Evolutionary conservation across 2,113 vertebrate genomes (phyloP).

Genomic region (Hydropotes inermis): DNA sequence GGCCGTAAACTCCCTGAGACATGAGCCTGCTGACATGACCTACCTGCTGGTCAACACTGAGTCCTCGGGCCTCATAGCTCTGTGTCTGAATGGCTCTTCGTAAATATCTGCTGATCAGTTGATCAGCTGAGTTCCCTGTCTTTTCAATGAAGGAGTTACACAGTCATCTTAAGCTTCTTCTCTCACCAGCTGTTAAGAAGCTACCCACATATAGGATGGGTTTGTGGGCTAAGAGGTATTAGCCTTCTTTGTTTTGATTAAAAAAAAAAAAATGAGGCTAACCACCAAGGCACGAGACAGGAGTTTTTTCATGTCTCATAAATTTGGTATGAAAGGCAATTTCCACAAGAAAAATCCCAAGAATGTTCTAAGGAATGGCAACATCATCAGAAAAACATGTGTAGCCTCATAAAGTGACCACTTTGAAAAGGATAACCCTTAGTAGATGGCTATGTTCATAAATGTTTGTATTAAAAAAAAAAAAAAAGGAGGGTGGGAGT

Average conservation of each 20-base stretch:
- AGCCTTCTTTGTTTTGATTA: background rate
- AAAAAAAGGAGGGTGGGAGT: background rate
- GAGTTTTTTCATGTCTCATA: background rate
- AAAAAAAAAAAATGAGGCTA: background rate
- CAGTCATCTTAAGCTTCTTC: background rate
- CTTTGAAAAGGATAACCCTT: background rate
- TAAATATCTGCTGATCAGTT: background rate
- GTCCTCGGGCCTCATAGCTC: background rate
- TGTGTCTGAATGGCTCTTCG: background rate
- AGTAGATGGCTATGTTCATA: background rate
- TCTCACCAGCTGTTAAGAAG: background rate
- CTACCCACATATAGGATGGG: background rate
- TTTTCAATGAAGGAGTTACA: background rate
- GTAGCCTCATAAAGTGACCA: background rate
- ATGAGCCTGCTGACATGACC: background rate
- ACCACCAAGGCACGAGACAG: background rate
- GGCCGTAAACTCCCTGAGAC: background rate
- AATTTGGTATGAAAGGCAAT: background rate
- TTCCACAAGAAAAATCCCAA: background rate
- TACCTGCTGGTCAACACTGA: background rate
- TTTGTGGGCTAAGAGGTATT: accelerated
- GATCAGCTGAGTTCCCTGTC: background rate
- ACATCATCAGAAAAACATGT: background rate
- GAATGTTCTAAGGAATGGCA: background rate
- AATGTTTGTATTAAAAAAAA: background rate